Evolutionary conservation across 2,113 vertebrate genomes (phyloP).

Genomic region (Numida meleagris): DNA sequence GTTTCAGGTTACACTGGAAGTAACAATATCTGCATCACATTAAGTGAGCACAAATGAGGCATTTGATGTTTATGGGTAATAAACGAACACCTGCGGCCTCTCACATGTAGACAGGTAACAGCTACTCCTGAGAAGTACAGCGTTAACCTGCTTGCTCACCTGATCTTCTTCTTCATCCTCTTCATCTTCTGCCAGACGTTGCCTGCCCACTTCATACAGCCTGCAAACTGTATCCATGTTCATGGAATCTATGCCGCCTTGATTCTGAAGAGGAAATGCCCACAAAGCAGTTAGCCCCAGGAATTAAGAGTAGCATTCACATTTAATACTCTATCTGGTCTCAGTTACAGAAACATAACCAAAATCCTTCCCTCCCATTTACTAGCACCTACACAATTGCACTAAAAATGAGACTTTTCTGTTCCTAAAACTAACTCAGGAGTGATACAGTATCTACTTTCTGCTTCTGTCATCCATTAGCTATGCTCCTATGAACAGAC

Average conservation of each 20-base stretch:
- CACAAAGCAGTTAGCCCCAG: neutral
- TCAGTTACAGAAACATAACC: neutral
- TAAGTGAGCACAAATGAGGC: neutral
- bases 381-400: neutral
- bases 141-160: too few relatives aligned
- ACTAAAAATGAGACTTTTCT: neutral
- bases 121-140: neutral
- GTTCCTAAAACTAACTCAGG: neutral
- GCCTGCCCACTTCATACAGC: conserved; percentile 95
- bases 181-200: conserved; percentile 96
- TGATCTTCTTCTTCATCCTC: conserved; percentile 98
- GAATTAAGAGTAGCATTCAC: neutral
- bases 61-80: neutral
- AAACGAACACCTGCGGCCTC: neutral
- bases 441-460: neutral
- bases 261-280: conserved; percentile 83
- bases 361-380: neutral
- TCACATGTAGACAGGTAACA: neutral
- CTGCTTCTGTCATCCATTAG: neutral
- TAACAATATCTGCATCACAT: neutral
- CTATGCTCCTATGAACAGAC: neutral
- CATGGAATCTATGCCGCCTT: conserved; percentile 90
- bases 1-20: neutral
- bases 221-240: conserved; percentile 99
- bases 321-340: neutral